Base-by-base conservation (phyloP, 2,888 invertebrate genomes). In the Colostygia pectinataria region DNA sequence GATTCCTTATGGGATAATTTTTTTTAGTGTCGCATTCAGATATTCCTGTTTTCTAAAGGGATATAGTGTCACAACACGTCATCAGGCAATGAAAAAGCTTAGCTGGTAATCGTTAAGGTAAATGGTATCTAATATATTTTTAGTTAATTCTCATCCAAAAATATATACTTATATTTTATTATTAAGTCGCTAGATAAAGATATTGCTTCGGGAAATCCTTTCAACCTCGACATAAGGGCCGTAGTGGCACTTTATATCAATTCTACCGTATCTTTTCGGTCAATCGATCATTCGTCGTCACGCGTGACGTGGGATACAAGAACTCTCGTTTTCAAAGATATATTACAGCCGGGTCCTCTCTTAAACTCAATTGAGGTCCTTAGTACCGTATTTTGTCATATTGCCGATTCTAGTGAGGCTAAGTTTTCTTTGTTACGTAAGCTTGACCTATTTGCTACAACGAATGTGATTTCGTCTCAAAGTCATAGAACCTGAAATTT, bases 261-360 rank as follows among this genome's bases (percentile, higher is more conserved):
- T 58, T 53, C 52, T 49, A 49, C 49, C 56, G 56, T 59, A 62
- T 61, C 58, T 59, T 57, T 60, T 59, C 54, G 61, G 58, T 60
- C 61, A 60, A 56, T 65, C 63, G 62, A 62, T 59, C 63, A 65
- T 63, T 48, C 27, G 41, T 54, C 54, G 48, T 59, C 56, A 62
- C 61, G 62, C 65, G 58, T 66, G 64, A 60, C 46, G 45, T 52
- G 44, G 43, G 49, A 41, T 56, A 40, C 41, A 43, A 71, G 65
- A 34, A 58, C 59, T 54, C 63, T 68, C 53, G 41, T 59, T 63
- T 47, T 61, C 61, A 64, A 66, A 66, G 63, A 68, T 62, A 57
- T 38, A 64, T 64, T 55, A 57, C 56, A 57, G 42, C 41, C 28
- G 32, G 34, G 48, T 47, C 40, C 52, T 34, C 49, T 62, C 62